Conservation (phyloP, 2,113 vertebrate species). For the Balaeniceps rex region DNA sequence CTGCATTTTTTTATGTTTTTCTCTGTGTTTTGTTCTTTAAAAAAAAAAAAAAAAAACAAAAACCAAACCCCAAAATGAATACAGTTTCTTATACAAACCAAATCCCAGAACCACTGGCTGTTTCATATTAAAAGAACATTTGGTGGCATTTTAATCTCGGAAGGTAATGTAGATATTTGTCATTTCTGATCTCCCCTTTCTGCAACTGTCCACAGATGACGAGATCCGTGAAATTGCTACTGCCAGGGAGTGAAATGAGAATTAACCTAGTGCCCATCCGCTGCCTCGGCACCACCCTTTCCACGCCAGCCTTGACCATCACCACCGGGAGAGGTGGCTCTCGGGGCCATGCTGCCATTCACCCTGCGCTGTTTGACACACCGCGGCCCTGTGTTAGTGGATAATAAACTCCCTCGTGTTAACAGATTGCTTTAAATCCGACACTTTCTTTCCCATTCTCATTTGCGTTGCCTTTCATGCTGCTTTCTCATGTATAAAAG, state of each 20-base stretch:
- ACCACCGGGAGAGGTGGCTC: neutral
- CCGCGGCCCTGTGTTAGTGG: neutral
- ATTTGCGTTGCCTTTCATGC: constrained; percentile 64
- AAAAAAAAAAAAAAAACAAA: too few relatives aligned
- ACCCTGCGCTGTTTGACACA: neutral
- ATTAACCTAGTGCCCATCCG: constrained; percentile 57
- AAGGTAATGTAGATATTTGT: constrained; percentile 68
- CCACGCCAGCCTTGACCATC: neutral
- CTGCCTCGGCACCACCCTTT: constrained; percentile 8
- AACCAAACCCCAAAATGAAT: neutral
- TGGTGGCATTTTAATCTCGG: constrained; percentile 60
- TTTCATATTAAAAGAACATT: constrained; percentile 49
- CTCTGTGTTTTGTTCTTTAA: neutral
- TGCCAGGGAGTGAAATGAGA: constrained; percentile 63
- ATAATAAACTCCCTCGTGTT: neutral
- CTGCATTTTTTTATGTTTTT: neutral
- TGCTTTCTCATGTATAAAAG: constrained; percentile 45
- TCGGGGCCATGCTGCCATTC: neutral
- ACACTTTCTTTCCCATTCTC: constrained; percentile 36
- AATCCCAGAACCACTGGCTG: neutral
- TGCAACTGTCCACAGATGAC: constrained; percentile 55
- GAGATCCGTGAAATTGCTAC: constrained; percentile 67
- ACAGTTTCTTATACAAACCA: neutral
- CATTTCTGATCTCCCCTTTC: constrained; percentile 61
- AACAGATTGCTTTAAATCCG: neutral